Conservation (phyloP, 2,797 vertebrate species). For the Spea hammondii region DNA sequence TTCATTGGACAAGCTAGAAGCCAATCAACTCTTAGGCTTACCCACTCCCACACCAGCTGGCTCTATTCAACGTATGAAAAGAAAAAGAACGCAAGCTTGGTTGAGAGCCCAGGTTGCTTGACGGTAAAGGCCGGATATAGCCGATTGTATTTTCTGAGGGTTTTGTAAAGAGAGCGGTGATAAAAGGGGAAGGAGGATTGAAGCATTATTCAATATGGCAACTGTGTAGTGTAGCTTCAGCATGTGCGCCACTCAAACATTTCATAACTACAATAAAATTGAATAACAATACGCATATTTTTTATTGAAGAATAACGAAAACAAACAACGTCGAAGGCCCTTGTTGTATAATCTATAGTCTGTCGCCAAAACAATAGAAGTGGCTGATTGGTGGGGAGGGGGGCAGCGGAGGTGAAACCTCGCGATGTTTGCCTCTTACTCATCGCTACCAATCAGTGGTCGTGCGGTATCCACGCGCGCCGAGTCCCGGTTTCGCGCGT, state of each 20-base stretch:
- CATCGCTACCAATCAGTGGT: background rate
- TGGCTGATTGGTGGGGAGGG: background rate
- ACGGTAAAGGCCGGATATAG: background rate
- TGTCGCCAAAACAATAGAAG: conserved; percentile 44
- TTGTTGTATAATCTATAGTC: background rate
- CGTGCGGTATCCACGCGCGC: conserved; percentile 6
- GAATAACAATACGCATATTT: no score
- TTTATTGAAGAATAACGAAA: no score
- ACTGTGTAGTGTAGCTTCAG: no score
- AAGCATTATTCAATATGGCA: no score
- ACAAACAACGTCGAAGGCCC: background rate
- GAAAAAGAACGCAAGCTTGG: conserved; percentile 19
- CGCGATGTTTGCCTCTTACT: conserved; percentile 12
- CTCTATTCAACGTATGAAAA: background rate
- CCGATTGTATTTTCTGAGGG: no score
- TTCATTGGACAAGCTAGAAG: background rate
- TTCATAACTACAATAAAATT: no score
- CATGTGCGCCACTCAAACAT: no score
- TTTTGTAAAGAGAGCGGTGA: no score
- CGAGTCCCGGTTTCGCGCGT: background rate
- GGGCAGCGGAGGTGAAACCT: background rate
- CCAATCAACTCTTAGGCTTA: conserved; percentile 23
- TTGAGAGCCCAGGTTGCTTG: conserved; percentile 14
- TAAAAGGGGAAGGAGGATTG: no score
- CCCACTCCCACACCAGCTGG: background rate